Evolutionary conservation across 2,888 invertebrate species (phyloP).

Genomic region (Macaria notata): DNA sequence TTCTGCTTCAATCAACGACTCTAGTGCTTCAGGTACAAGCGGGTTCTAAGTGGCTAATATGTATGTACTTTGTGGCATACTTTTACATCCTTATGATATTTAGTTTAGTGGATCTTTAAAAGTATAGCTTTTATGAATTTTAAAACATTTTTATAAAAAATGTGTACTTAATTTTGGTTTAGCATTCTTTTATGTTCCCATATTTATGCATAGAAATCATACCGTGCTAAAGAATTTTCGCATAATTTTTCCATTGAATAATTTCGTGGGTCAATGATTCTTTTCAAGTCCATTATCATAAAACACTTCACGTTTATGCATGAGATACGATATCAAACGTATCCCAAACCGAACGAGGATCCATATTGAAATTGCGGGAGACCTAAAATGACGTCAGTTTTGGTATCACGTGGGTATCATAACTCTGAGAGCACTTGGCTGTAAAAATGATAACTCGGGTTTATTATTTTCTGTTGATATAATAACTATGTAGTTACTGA

Average conservation of each 20-base stretch:
- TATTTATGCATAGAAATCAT: no score
- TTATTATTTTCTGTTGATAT: not conserved
- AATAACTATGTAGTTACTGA: no score
- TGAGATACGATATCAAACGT: conserved; percentile 19
- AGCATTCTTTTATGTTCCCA: no score
- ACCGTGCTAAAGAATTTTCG: no score
- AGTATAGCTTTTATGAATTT: no score
- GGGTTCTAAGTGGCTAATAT: not conserved
- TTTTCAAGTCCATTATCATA: conserved; percentile 8
- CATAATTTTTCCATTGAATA: conserved; percentile 1
- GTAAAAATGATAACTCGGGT: conserved; percentile 18
- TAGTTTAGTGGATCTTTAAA: no score
- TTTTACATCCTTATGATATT: no score
- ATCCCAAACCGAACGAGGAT: conserved; percentile 1
- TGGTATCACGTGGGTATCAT: conserved; percentile 11
- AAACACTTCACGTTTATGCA: conserved; percentile 16
- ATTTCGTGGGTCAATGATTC: conserved; percentile 9
- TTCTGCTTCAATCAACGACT: conserved; percentile 2
- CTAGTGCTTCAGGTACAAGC: not conserved
- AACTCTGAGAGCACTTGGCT: conserved; percentile 16
- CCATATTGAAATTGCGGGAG: conserved; percentile 15
- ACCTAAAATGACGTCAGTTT: conserved; percentile 21
- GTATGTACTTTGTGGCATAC: no score
- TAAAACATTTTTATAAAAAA: no score
- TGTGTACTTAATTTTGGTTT: no score